These are phyloP conservation scores for Austrolebias charrua DNA, from an alignment of 2,797 vertebrate genomes.

Conservation along the genomic window DNA sequence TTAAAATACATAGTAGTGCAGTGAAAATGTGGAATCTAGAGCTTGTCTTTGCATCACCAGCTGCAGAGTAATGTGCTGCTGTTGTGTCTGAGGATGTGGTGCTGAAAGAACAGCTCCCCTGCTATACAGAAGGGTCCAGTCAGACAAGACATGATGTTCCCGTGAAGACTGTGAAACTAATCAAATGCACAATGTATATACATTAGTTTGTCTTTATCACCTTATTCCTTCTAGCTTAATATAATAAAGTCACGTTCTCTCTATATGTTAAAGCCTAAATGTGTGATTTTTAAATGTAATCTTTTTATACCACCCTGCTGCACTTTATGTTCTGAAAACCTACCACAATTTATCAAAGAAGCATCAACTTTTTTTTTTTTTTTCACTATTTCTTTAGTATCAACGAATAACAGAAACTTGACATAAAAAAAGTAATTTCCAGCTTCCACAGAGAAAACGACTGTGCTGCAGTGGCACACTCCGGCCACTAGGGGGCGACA, in stretches of 20 bases:
- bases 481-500: slow-evolving; percentile 63
- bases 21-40: too few species aligned
- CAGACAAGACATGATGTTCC: slow-evolving; percentile 27
- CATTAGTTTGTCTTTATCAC: slow-evolving; percentile 27
- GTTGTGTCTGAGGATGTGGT: slow-evolving; percentile 58
- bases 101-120: slow-evolving; percentile 80
- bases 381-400: neutral
- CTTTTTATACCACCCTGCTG: neutral
- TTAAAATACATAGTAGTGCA: too few species aligned
- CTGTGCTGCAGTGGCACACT: slow-evolving; percentile 14
- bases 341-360: neutral
- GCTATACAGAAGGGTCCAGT: slow-evolving; percentile 13
- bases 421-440: neutral
- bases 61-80: neutral
- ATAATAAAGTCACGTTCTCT: slow-evolving; percentile 13
- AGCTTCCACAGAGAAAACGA: neutral
- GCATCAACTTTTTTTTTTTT: neutral
- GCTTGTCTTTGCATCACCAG: too few species aligned
- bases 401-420: neutral
- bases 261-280: slow-evolving; percentile 10
- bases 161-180: slow-evolving; percentile 47
- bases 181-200: slow-evolving; percentile 48
- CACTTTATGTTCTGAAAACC: neutral
- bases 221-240: slow-evolving; percentile 30
- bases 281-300: slow-evolving; percentile 2